These are phyloP conservation scores for Garrulus glandarius DNA, from an alignment of 2,797 vertebrate species.

Conservation along the genomic window DNA sequence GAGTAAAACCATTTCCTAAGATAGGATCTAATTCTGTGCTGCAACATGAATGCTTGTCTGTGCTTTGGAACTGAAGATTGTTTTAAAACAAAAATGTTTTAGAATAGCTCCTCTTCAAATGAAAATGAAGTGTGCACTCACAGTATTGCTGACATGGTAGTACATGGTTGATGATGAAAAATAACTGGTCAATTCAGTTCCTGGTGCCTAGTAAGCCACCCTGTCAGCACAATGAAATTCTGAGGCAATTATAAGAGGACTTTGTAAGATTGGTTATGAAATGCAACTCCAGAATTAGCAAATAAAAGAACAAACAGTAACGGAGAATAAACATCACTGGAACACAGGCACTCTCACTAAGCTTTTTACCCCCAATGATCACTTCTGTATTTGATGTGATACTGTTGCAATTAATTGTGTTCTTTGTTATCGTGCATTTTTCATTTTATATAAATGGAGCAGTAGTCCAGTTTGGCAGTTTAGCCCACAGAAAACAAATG, in stretches of 20 bases:
- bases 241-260: background rate
- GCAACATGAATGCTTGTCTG: background rate
- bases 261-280: background rate
- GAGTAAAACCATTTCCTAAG: background rate
- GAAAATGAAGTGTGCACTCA: background rate
- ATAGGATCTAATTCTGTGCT: background rate
- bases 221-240: slow-evolving; percentile 20
- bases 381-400: background rate
- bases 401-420: background rate
- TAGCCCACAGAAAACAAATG: background rate
- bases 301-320: background rate
- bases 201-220: background rate
- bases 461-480: background rate
- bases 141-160: slow-evolving; percentile 18
- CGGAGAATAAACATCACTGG: background rate
- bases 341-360: background rate
- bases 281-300: background rate
- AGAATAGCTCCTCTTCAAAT: background rate
- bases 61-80: background rate
- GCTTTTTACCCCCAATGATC: background rate
- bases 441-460: background rate
- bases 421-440: background rate
- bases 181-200: slow-evolving; percentile 15
- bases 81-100: background rate
- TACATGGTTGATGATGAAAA: slow-evolving; percentile 15